Base-by-base conservation (phyloP, 2,113 vertebrate species). In the Heterocephalus glaber region DNA sequence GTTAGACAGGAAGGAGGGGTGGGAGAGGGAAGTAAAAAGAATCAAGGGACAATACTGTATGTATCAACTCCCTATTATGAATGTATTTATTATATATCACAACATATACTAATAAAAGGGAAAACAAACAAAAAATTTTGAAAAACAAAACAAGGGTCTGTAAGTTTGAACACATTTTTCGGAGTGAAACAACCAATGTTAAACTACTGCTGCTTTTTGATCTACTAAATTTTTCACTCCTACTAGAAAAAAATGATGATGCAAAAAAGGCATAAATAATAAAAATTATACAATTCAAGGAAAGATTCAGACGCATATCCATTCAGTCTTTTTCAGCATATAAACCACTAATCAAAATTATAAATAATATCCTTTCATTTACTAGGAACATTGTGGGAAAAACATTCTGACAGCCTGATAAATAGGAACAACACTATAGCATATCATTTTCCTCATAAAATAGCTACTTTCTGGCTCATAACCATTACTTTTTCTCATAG, bases 251-350 rank as follows among this genome's bases (percentile, higher is more conserved):
- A 41, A 24, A 76, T 56, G 86, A 16, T 17, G 3, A 86, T 20
- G 16, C 3, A 49, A 35, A 54, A 74, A 76, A 74, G 61, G 56
- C 2, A 17, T 16, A 8, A 47, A 65, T 41, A 49, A 9, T 56
- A 52, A 79, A 66, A 41, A 58, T 35, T 72, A 54, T 47, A 35
- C 4, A 60, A 52, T 68, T 63, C 38, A 80, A 86, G 66, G 12
- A 85, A 63, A 85, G 58, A 95, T 54, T 26, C 35, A 52, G n/a
- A 86, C 89, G 87, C 85, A 66, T 33, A 86, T 90, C 90, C 85
- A 74, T 38, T 47, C n/a, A 54, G 56, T 2, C 49, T 47, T 58
- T 26, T 35, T 56, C 35, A 82, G 41, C 7, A 56, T 20, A 83
- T 7, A 52, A 33, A 38, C 22, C 26, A 52, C 63, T 49, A 52